These are phyloP conservation scores for Scytalopus superciliaris DNA, from an alignment of 2,113 vertebrate genomes.

Conservation along the genomic window DNA sequence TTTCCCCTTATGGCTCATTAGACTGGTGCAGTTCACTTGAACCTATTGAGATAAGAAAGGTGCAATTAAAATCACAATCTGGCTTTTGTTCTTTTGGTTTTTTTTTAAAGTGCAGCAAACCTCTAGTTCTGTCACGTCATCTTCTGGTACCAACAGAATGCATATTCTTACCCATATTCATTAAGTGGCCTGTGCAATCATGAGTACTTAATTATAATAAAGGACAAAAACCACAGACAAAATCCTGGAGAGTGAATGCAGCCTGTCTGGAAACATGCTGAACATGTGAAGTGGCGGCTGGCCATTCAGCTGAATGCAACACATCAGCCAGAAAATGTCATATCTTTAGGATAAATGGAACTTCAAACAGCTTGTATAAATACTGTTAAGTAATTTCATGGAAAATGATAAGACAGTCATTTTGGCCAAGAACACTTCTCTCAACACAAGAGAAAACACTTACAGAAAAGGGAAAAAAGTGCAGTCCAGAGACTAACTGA, in stretches of 20 bases:
- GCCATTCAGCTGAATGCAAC: background rate
- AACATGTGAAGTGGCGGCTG: background rate
- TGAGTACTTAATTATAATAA: background rate
- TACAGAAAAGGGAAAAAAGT: background rate
- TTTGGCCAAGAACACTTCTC: background rate
- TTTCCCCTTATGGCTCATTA: background rate
- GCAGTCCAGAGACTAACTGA: background rate
- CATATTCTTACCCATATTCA: background rate
- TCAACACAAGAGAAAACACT: background rate
- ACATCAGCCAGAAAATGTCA: background rate
- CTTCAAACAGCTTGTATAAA: background rate
- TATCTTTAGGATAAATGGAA: background rate
- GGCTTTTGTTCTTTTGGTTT: background rate
- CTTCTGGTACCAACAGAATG: background rate
- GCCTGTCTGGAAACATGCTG: background rate
- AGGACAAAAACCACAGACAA: background rate
- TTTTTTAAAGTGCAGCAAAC: background rate
- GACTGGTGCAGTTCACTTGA: background rate
- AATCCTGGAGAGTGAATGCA: background rate
- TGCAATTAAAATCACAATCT: background rate
- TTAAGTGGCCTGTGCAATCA: background rate
- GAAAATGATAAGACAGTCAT: background rate
- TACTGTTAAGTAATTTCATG: background rate
- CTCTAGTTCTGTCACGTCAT: background rate
- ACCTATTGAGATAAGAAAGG: background rate